Conservation (phyloP, 2,797 vertebrate species). For the Synaphobranchus kaupii region DNA sequence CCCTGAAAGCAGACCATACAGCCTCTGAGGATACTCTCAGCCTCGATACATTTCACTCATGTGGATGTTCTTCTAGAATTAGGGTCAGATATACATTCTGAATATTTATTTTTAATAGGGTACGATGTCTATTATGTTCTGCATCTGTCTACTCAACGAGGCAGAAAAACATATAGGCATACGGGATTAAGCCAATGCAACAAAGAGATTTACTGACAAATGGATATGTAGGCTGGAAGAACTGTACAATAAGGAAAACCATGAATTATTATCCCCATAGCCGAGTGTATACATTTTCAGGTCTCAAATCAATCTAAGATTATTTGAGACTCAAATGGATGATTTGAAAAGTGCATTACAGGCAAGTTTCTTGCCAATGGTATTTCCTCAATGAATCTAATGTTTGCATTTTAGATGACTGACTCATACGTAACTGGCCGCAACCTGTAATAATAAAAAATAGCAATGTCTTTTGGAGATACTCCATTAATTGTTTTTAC, state of each 20-base stretch:
- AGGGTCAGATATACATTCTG: conserved; percentile 58
- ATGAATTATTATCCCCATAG: conserved; percentile 7
- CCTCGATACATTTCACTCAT: conserved; percentile 37
- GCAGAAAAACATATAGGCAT: conserved; percentile 49
- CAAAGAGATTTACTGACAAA: conserved; percentile 41
- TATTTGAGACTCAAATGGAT: not conserved
- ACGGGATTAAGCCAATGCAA: conserved; percentile 58
- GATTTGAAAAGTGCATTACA: conserved; percentile 22
- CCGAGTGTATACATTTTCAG: conserved; percentile 6
- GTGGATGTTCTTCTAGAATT: conserved; percentile 58
- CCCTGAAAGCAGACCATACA: not conserved
- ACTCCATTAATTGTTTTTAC: not conserved
- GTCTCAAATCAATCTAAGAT: conserved; percentile 9
- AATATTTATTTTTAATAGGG: conserved; percentile 42
- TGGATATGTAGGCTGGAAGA: not conserved
- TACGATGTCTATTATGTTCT: conserved; percentile 33
- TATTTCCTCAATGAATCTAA: conserved; percentile 16
- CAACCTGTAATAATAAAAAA: not conserved
- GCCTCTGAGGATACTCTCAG: not conserved
- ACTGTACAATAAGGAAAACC: not conserved
- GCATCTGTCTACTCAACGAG: conserved; percentile 44
- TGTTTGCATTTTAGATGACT: not conserved
- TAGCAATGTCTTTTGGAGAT: not conserved
- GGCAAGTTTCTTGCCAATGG: conserved; percentile 14
- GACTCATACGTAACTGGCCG: not conserved